Percentiles rank a stretch among this genome's conserved stretches.
Evolutionary conservation across 2,113 vertebrate species (phyloP).

Genomic region (Eulacestoma nigropectus): DNA sequence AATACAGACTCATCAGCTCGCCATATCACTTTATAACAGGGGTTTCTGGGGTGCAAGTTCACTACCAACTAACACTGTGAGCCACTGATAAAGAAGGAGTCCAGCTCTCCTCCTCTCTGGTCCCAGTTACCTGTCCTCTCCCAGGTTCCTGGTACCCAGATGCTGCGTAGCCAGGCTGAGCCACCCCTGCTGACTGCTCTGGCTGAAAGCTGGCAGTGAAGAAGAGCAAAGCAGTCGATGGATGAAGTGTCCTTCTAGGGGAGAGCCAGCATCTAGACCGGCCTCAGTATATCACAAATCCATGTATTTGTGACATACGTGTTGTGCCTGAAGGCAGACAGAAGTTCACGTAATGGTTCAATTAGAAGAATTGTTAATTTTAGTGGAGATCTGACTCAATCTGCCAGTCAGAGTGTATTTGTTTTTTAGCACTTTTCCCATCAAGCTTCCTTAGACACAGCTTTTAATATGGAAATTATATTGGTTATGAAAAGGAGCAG

Average conservation of each 20-base stretch:
- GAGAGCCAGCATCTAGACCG: not conserved
- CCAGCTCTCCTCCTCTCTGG: not conserved
- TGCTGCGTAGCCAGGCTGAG: not conserved
- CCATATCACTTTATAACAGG: not conserved
- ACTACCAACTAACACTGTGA: not conserved
- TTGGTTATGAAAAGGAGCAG: not conserved
- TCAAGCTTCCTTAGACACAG: not conserved
- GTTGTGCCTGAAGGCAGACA: not conserved
- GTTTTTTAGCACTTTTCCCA: not conserved
- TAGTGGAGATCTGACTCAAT: not conserved
- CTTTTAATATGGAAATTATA: not conserved
- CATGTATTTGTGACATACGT: not conserved
- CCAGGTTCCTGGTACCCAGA: fast-evolving
- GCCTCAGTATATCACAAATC: not conserved
- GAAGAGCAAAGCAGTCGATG: fast-evolving
- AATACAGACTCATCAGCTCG: not conserved
- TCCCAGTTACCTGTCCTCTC: not conserved
- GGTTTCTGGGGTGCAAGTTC: not conserved
- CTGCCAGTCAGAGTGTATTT: not conserved
- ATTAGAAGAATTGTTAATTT: not conserved
- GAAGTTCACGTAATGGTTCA: not conserved
- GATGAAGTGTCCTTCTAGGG: not conserved
- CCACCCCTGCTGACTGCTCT: not conserved
- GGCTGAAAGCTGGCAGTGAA: not conserved
- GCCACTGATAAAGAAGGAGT: not conserved